These are phyloP conservation scores for Camponotus vicinus DNA, from an alignment of 1,140 invertebrate genomes.

Conservation along the genomic window DNA sequence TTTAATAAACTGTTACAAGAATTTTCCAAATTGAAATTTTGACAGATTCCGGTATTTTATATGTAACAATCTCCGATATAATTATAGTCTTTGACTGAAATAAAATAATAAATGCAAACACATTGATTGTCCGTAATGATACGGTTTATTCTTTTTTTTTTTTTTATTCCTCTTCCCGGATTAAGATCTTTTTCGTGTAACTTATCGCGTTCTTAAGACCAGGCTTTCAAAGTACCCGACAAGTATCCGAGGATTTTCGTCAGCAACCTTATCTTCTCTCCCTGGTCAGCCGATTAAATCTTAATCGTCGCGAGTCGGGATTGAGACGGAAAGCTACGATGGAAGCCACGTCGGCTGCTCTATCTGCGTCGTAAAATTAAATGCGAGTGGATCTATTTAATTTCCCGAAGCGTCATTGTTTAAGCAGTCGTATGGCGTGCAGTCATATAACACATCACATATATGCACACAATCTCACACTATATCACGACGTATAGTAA, in stretches of 20 bases:
- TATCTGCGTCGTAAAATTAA: slow-evolving; percentile 33
- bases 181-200: neutral
- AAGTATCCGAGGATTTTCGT: slow-evolving; percentile 17
- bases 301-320: slow-evolving; percentile 1
- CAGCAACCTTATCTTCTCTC: neutral
- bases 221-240: neutral
- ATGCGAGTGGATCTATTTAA: slow-evolving; percentile 36
- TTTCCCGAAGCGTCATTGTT: slow-evolving; percentile 34
- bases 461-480: neutral
- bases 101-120: too few species aligned
- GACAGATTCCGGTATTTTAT: neutral
- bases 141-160: neutral
- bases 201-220: neutral
- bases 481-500: neutral
- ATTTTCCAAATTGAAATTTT: too few species aligned
- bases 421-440: neutral
- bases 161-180: too few species aligned
- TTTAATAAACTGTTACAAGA: too few species aligned
- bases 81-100: neutral
- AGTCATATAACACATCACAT: neutral
- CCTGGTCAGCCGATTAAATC: slow-evolving; percentile 12
- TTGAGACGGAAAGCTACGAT: slow-evolving; percentile 26
- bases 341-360: neutral
- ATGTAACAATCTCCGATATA: neutral
- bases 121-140: neutral